Evolutionary conservation across 2,888 invertebrate genomes (phyloP).

Genomic region (Sarcophaga variegata): DNA sequence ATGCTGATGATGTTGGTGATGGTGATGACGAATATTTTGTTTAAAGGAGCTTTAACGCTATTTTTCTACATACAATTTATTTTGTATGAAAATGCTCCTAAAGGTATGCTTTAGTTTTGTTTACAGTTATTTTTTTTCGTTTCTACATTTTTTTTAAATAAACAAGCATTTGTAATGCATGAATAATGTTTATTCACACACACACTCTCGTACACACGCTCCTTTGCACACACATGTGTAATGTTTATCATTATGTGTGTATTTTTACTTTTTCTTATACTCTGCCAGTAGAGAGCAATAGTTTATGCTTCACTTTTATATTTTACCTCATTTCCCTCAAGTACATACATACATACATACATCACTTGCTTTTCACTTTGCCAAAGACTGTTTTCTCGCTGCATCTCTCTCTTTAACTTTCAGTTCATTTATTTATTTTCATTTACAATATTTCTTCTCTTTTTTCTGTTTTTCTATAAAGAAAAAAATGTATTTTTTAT

Average conservation of each 20-base stretch:
- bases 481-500: background rate
- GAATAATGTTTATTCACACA: conserved; percentile 52
- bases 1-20: conserved; percentile 3
- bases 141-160: conserved; percentile 31
- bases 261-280: conserved; percentile 3
- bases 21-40: background rate
- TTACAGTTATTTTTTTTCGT: conserved; percentile 11
- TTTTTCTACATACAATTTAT: background rate
- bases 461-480: conserved; percentile 29
- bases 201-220: background rate
- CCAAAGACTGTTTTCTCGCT: background rate
- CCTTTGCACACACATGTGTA: conserved; percentile 24
- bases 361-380: conserved; percentile 18
- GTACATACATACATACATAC: background rate
- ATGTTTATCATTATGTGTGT: conserved; percentile 21
- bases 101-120: conserved; percentile 47
- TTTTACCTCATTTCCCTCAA: background rate
- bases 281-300: conserved; percentile 3
- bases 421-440: background rate
- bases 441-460: conserved; percentile 6
- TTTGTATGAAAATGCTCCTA: conserved; percentile 47
- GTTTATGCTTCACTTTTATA: conserved; percentile 22
- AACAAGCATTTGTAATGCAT: conserved; percentile 60
- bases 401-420: background rate
- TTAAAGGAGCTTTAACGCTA: conserved; percentile 2